Evolutionary conservation across 2,113 vertebrate species (phyloP), one percentile per base, ranked within the genome.

Genomic region (Anarrhichthys ocellatus): DNA sequence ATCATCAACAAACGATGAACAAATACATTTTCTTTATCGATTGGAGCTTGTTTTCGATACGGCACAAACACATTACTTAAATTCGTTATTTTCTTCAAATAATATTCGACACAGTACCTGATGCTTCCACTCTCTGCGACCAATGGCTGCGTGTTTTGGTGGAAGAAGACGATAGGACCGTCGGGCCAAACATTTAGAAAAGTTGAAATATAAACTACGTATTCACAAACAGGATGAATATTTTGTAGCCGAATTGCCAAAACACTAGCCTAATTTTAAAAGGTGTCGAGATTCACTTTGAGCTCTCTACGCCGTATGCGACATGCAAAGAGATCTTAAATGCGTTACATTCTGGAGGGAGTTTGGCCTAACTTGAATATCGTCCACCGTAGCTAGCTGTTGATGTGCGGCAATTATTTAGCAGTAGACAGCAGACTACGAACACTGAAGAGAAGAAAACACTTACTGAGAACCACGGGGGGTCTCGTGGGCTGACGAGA

Each of bases 381-480:
- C 50, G 22, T 6, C 4, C 6, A 6, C n/a, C 17, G 11, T 34
- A 15, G 71, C 75, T 78, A 36, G 54, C 63, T 62, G 74, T 14
- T 32, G n/a, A 62, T 15, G 44, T 36, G 9, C 22, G 32, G 2
- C 50, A 52, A 10, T 15, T 29, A n/a, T 68, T 64, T 34, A 5
- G 1, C 44, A 73, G 70, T 29, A 75, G 14, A 64, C 4, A 46
- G 1, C 0, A 1, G 10, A 42, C 0, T 0, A 27, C 1, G 66
- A 62, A 56, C 2, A 42, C 1, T 1, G 13, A 32, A 18, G 36
- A 56, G 13, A n/a, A 17, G 29, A 56, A 56, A 17, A 24, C 17
- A 94, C 95, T 95, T 87, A 96, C 95, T 91, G 52, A 96, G 91
- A n/a, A 96, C 93, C 24, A 96, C 95, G 2, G 95, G 95, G 4